A percentile compares a stretch with the other conserved stretches of the same genome.
These are phyloP conservation scores for Craseonycteris thonglongyai DNA, from an alignment of 2,113 vertebrate genomes.

Conservation along the genomic window DNA sequence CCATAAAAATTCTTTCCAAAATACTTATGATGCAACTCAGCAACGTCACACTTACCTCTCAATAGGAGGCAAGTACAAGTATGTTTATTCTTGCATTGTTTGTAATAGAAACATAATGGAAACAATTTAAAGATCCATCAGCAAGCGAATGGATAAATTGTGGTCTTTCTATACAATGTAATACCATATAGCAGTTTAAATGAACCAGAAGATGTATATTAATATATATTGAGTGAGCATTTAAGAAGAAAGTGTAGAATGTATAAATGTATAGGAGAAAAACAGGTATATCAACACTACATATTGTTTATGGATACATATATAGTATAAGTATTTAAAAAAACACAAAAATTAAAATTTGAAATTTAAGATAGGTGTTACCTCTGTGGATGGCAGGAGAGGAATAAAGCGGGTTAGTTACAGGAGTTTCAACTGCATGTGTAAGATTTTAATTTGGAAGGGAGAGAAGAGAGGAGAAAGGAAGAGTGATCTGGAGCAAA, in stretches of 20 bases:
- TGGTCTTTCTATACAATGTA: background rate
- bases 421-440: background rate
- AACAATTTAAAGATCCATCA: background rate
- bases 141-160: background rate
- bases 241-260: background rate
- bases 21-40: background rate
- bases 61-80: background rate
- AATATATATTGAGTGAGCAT: background rate
- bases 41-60: background rate
- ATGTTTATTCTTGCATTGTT: background rate
- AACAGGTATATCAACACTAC: background rate
- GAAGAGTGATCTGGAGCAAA: background rate
- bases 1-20: conserved; percentile 2
- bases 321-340: background rate
- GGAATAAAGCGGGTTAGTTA: background rate
- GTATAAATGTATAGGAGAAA: background rate
- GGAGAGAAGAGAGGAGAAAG: background rate
- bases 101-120: background rate
- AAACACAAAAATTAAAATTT: background rate
- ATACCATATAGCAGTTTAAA: background rate
- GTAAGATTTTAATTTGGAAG: background rate
- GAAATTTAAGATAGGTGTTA: background rate
- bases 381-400: background rate
- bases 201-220: background rate
- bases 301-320: background rate